Evolutionary conservation across 2,888 invertebrate species (phyloP).

Genomic region (Heliothis peltigera): DNA sequence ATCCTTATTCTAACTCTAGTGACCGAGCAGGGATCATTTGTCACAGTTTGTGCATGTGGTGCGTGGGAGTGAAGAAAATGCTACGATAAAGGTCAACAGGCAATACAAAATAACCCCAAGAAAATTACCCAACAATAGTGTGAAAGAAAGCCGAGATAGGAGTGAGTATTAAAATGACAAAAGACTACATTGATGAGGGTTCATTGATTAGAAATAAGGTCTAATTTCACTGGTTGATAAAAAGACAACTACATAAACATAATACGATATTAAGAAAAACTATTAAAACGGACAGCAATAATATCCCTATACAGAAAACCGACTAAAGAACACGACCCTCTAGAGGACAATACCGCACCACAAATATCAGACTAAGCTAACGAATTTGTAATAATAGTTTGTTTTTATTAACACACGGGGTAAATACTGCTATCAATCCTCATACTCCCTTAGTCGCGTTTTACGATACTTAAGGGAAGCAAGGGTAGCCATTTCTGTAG

Average conservation of each 20-base stretch:
- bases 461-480: slow-evolving; percentile 26
- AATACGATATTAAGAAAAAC: neutral
- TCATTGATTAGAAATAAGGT: no score
- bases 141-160: no score
- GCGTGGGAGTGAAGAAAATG: neutral
- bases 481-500: neutral
- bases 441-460: slow-evolving; percentile 25
- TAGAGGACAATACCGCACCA: slow-evolving; percentile 3
- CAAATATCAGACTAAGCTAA: slow-evolving; percentile 7
- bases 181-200: no score
- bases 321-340: slow-evolving; percentile 1
- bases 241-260: no score
- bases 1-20: neutral
- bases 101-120: neutral
- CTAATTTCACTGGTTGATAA: neutral
- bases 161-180: neutral
- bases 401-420: slow-evolving; percentile 37
- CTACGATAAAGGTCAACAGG: neutral
- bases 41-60: neutral
- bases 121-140: neutral
- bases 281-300: neutral
- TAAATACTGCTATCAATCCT: slow-evolving; percentile 40
- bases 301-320: neutral
- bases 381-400: slow-evolving; percentile 33
- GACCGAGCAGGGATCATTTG: neutral